Percentiles rank a stretch among this genome's conserved stretches.
Evolutionary conservation across 2,797 vertebrate genomes (phyloP).

Genomic region (Calcarius lapponicus): DNA sequence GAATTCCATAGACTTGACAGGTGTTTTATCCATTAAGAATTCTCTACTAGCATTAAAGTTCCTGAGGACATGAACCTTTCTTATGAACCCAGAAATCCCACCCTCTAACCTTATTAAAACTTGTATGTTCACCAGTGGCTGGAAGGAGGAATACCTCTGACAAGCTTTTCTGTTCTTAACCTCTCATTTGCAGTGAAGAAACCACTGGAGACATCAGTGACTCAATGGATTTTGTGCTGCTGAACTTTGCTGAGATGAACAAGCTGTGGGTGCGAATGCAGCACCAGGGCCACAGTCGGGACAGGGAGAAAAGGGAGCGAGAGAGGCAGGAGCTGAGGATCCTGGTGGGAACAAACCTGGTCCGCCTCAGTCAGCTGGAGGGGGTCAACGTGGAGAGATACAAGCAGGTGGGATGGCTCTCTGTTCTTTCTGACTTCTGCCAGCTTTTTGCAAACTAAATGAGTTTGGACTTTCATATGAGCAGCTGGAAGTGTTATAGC

Average conservation of each 20-base stretch:
- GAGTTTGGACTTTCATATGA: background rate
- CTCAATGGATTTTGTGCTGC: slow-evolving; percentile 95
- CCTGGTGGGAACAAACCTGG: slow-evolving; percentile 95
- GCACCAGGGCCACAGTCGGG: slow-evolving; percentile 97
- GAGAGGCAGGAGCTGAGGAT: slow-evolving; percentile 97
- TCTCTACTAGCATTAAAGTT: background rate
- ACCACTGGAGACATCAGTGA: slow-evolving; percentile 96
- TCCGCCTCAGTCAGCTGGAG: slow-evolving; percentile 96
- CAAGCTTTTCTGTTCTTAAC: background rate
- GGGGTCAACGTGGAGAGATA: slow-evolving; percentile 97
- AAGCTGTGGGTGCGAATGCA: slow-evolving; percentile 99
- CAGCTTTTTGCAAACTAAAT: background rate
- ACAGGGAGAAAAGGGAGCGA: slow-evolving; percentile 94
- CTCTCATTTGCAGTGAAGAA: slow-evolving; percentile 84
- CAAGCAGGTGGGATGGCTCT: slow-evolving; percentile 85
- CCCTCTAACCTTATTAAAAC: background rate
- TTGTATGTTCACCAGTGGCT: background rate
- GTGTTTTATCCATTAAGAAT: background rate
- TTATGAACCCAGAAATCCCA: background rate
- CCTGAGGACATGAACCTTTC: background rate
- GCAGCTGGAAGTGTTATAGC: background rate
- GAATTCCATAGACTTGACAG: background rate
- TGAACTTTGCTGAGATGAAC: slow-evolving; percentile 99
- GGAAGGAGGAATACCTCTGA: background rate
- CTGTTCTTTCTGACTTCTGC: background rate